These are phyloP conservation scores for Caenorhabditis uteleia DNA, from an alignment of 2,888 invertebrate genomes.

Conservation along the genomic window DNA sequence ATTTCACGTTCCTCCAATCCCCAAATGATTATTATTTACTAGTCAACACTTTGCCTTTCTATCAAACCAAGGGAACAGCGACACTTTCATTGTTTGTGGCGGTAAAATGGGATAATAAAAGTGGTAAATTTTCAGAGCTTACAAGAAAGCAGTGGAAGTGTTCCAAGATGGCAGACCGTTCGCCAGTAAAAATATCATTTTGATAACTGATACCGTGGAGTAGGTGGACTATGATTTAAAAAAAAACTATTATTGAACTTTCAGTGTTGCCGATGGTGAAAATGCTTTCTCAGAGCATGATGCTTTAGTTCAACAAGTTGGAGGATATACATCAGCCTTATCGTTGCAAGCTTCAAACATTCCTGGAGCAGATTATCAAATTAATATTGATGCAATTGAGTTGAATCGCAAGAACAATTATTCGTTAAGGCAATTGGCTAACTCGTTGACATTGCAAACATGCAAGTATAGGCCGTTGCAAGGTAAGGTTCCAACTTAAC, in stretches of 20 bases:
- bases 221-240: conserved; percentile 3
- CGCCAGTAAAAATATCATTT: conserved; percentile 37
- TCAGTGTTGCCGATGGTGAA: conserved; percentile 22
- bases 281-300: conserved; percentile 25
- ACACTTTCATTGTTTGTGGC: conserved; percentile 22
- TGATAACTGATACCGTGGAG: conserved; percentile 42
- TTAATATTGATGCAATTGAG: conserved; percentile 12
- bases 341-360: conserved; percentile 12
- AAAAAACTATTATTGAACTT: conserved; percentile 1
- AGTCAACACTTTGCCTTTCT: conserved; percentile 5
- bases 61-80: conserved; percentile 19
- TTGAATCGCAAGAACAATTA: conserved; percentile 12
- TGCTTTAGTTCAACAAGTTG: conserved; percentile 18
- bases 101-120: conserved; percentile 5
- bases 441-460: conserved; percentile 10
- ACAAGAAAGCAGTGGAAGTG: conserved; percentile 28
- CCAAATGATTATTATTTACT: conserved; percentile 11
- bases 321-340: conserved; percentile 31
- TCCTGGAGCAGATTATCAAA: conserved; percentile 34
- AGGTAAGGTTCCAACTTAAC: neutral
- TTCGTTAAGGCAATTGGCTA: conserved; percentile 20
- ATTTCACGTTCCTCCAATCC: conserved; percentile 22
- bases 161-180: conserved; percentile 22
- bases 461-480: conserved; percentile 20
- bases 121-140: conserved; percentile 29